These are phyloP conservation scores for Phyllotreta cruciferae DNA, from an alignment of 2,888 invertebrate species.

Conservation along the genomic window DNA sequence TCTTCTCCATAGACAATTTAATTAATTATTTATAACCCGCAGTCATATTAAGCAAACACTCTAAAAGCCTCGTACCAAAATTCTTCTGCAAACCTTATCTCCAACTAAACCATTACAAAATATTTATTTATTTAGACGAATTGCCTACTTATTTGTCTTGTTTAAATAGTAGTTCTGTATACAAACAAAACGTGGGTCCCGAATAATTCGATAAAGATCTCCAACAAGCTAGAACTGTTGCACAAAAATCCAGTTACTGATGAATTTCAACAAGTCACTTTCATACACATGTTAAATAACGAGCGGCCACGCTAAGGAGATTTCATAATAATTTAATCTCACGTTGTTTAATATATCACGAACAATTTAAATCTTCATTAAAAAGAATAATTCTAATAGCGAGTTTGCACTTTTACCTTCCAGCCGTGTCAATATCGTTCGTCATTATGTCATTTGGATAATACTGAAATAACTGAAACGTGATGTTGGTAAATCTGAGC, in stretches of 20 bases:
- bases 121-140: too few species aligned
- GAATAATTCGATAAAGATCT: not conserved
- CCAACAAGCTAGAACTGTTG: slow-evolving; percentile 1
- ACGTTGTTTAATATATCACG: slow-evolving; percentile 19
- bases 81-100: too few species aligned
- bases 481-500: slow-evolving; percentile 35
- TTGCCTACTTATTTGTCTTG: too few species aligned
- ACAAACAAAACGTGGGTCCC: slow-evolving; percentile 2
- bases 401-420: slow-evolving; percentile 20
- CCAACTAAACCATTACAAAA: too few species aligned
- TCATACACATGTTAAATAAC: slow-evolving; percentile 14
- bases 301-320: not conserved
- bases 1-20: too few species aligned
- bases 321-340: slow-evolving; percentile 15
- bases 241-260: slow-evolving; percentile 3
- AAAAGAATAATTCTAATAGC: slow-evolving; percentile 19
- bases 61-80: too few species aligned
- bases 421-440: slow-evolving; percentile 19
- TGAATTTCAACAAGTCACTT: slow-evolving; percentile 8
- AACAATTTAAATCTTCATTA: slow-evolving; percentile 16
- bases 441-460: slow-evolving; percentile 34
- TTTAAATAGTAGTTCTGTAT: not conserved
- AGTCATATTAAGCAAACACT: too few species aligned
- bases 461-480: slow-evolving; percentile 35
- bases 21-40: too few species aligned